Base-by-base conservation (phyloP, 2,797 vertebrate genomes). In the Coracias cyanogaster region DNA sequence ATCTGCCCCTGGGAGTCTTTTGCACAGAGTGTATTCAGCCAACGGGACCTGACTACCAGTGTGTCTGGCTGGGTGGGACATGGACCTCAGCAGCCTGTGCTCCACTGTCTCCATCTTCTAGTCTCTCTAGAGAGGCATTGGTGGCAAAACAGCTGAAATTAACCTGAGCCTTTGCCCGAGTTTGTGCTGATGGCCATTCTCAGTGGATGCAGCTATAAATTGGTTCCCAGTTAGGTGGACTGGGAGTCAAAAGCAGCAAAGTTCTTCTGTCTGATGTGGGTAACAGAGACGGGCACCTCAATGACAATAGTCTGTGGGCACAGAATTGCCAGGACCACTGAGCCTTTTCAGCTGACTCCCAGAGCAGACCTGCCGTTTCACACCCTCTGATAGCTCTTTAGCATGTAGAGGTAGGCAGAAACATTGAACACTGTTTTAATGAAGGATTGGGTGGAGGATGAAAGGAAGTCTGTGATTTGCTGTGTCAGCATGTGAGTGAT, bases 401-500 rank as follows among this genome's bases (percentile, higher is more conserved):
- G 57, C 13, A 0, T 9, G 20, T 31, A 33, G 29, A 61, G n/a
- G 14, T n/a, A 14, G 67, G 33, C 61, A 37, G 49, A 28, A 81
- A 17, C 11, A 26, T 2, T 12, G 13, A 79, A 16, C 26, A 17
- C 11, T 39, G 46, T 45, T 87, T 91, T 67, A 41, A 49, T 67
- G 31, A 82, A 89, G 41, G 24, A 15, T 4, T 33, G n/a, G 15
- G 52, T 21, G 28, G 31, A 66, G 67, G 52, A 80, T 4, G 5
- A 49, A 65, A 33, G 45, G 28, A 67, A 43, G 5, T 21, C 64
- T 71, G 51, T 1, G 1, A 17, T 83, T 70, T 45, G 9, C 21
- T 54, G 7, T 48, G 10, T 43, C 69, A 61, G 20, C 3, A 1
- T 1, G 0, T 1, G 0, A 39, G 8, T 0, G 0, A 48, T 1